These are phyloP conservation scores for Xiphorhynchus erythropygius DNA, from an alignment of 2,797 vertebrate genomes.

Conservation along the genomic window DNA sequence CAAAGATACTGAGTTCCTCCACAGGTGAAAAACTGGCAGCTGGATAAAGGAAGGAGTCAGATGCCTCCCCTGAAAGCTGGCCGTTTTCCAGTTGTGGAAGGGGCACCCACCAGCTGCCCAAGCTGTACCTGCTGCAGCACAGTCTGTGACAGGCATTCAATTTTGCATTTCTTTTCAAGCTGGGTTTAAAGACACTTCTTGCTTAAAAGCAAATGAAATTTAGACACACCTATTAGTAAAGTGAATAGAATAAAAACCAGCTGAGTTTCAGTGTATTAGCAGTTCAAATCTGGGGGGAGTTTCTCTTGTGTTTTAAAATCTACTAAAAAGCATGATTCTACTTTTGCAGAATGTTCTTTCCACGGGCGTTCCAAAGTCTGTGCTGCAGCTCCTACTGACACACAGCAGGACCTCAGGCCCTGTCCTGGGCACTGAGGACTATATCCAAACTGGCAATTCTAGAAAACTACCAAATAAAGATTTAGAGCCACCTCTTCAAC, in stretches of 20 bases:
- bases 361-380: not conserved
- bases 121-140: not conserved
- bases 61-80: not conserved
- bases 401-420: not conserved
- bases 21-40: not conserved
- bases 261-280: not conserved
- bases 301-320: not conserved
- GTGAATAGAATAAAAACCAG: not conserved
- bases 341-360: not conserved
- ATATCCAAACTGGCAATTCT: not conserved
- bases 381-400: not conserved
- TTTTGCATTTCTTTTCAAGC: not conserved
- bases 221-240: not conserved
- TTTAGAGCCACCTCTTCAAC: not conserved
- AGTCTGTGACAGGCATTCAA: not conserved
- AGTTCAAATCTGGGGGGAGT: rapidly evolving
- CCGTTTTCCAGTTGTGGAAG: not conserved
- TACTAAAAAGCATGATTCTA: not conserved
- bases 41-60: not conserved
- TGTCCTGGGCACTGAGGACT: not conserved
- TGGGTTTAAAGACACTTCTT: not conserved
- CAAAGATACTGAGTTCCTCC: not conserved
- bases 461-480: not conserved
- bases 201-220: not conserved
- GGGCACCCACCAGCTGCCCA: not conserved